phyloP scores from a whole-genome alignment of 2,888 invertebrate genomes.

The Rhopalosiphum nymphaeae region DNA sequence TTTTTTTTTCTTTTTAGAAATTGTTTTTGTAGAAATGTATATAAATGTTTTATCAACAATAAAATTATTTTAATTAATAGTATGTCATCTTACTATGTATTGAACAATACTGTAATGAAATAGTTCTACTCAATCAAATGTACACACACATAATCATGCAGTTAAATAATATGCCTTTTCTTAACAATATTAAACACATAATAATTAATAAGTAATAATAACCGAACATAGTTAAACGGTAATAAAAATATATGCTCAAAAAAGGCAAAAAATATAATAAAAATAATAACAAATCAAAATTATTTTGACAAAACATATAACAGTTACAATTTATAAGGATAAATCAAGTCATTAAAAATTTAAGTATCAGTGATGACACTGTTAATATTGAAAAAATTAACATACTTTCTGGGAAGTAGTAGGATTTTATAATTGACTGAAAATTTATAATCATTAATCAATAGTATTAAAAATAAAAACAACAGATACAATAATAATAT shows the following conservation, averaged over 20 bases:
- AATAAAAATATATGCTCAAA: constrained; percentile 54
- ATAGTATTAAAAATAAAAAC: constrained; percentile 38
- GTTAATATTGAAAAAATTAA: constrained; percentile 14
- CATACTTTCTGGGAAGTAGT: constrained; percentile 49
- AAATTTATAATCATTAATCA: constrained; percentile 34
- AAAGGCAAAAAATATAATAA: constrained; percentile 44
- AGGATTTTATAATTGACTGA: constrained; percentile 53
- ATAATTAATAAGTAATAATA: constrained; percentile 54
- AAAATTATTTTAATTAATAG: not conserved
- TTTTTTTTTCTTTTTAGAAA: not conserved
- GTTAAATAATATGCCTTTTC: not conserved
- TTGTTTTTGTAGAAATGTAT: not conserved
- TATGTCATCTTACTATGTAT: not conserved
- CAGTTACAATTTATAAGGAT: constrained; percentile 35
- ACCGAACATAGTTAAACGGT: constrained; percentile 34
- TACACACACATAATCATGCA: constrained; percentile 31
- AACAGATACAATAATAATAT: constrained; percentile 38
- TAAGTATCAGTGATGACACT: constrained; percentile 19
- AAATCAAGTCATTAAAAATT: constrained; percentile 48
- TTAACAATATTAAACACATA: constrained; percentile 16
- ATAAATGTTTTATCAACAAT: not conserved
- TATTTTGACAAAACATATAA: constrained; percentile 39
- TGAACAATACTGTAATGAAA: constrained; percentile 30
- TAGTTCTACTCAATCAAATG: constrained; percentile 43
- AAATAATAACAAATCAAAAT: constrained; percentile 59